A percentile compares a stretch with the other conserved stretches of the same genome.
These are phyloP conservation scores for Acanthisitta chloris DNA, from an alignment of 2,113 vertebrate species.

Conservation along the genomic window DNA sequence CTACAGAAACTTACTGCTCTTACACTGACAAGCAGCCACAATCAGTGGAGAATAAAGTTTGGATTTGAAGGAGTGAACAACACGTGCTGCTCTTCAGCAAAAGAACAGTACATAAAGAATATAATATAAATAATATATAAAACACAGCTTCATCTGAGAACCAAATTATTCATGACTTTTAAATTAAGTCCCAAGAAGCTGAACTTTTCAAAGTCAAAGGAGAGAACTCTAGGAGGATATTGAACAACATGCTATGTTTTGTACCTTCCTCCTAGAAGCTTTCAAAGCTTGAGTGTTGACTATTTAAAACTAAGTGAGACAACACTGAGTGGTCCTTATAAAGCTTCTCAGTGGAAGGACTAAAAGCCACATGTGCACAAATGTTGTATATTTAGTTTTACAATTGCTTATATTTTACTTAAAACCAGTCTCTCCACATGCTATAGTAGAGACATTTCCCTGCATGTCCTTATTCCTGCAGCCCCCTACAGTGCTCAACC, in stretches of 20 bases:
- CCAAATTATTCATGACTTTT: background rate
- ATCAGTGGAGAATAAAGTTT: background rate
- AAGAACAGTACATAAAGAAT: background rate
- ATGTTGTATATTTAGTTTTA: background rate
- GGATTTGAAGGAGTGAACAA: background rate
- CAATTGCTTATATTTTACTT: background rate
- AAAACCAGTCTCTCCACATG: background rate
- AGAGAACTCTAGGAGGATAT: no score
- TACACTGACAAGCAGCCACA: background rate
- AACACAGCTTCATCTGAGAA: background rate
- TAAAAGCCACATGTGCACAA: accelerated
- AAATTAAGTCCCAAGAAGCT: background rate
- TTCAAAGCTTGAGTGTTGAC: no score
- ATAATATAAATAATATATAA: background rate
- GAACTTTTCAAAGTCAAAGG: background rate
- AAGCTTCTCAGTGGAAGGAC: background rate
- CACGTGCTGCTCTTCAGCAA: background rate
- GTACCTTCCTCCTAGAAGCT: no score
- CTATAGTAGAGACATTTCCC: background rate
- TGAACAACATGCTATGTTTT: no score
- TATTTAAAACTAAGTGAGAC: no score
- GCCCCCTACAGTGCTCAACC: background rate
- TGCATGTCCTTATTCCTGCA: background rate
- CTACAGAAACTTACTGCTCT: background rate
- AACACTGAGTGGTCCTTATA: background rate